A percentile compares a stretch with the other conserved stretches of the same genome.
These are phyloP conservation scores for Diarsia dahlii DNA, from an alignment of 2,888 invertebrate species.

Conservation along the genomic window DNA sequence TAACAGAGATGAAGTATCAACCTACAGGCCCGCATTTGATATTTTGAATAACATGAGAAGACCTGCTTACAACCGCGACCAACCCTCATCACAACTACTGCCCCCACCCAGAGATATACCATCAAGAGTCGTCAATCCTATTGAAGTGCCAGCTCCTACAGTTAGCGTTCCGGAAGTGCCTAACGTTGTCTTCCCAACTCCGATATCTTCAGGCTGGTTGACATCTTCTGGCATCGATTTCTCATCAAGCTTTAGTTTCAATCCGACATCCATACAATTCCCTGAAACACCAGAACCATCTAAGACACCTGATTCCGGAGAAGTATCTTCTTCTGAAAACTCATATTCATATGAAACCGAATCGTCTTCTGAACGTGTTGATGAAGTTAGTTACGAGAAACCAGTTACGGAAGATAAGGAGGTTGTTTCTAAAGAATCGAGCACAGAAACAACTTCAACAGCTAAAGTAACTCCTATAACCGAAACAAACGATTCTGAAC, in stretches of 20 bases:
- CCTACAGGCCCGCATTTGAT: constrained; percentile 85
- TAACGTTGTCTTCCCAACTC: constrained; percentile 85
- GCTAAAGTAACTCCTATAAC: constrained; percentile 65
- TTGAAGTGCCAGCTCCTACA: constrained; percentile 71
- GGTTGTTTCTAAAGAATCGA: constrained; percentile 70
- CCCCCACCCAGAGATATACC: constrained; percentile 83
- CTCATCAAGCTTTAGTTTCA: constrained; percentile 84
- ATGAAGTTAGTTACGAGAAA: constrained; percentile 73
- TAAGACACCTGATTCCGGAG: constrained; percentile 66
- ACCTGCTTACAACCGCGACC: constrained; percentile 80
- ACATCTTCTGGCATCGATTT: constrained; percentile 86
- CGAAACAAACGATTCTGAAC: constrained; percentile 69
- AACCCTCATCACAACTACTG: constrained; percentile 83
- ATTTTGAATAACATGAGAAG: constrained; percentile 82
- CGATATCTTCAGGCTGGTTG: constrained; percentile 86
- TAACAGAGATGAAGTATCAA: constrained; percentile 84
- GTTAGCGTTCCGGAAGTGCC: constrained; percentile 69
- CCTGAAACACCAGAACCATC: constrained; percentile 75
- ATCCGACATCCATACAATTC: constrained; percentile 81
- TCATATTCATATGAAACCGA: constrained; percentile 79
- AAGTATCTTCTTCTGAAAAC: constrained; percentile 74
- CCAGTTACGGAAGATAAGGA: constrained; percentile 68
- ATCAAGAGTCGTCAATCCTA: constrained; percentile 71
- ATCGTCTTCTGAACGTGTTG: constrained; percentile 76
- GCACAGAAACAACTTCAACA: constrained; percentile 69